Base-by-base conservation (phyloP, 1,140 invertebrate genomes). In the Helicoverpa zea region DNA sequence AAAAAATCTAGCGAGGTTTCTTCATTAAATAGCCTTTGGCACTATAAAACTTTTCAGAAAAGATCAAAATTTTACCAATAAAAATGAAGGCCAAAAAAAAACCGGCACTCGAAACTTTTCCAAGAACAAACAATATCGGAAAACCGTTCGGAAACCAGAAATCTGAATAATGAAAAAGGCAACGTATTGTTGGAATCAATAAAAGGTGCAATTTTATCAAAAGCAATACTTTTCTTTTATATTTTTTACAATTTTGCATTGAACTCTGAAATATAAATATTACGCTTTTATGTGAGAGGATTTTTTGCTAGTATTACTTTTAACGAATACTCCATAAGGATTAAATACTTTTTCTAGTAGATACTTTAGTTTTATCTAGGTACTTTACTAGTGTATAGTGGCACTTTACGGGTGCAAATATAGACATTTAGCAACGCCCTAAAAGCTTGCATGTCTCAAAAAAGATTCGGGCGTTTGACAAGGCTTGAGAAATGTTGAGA, bases 381-480 rank as follows among this genome's bases (percentile, higher is more conserved):
- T 23, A 64, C 63, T 64, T 7, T 16, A 66, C 43, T 49, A n/a
- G 35, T 43, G 9, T 7, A 18, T 54, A 54, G 3, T 14, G 52
- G 30, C 16, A 47, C 35, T n/a, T 3, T 14, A 18, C 43, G 43
- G 16, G 73, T 47, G 49, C 58, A 51, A 75, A 61, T 75, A 75
- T 43, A 59, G 72, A 49, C 35, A 23, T 59, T 74, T 59, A 47
- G 49, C 43, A 75, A 75, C 49, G 58, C 56, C 43, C 58, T 75
- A 51, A 75, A 75, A 75, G 73, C 49, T 49, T 70, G 63, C 16
- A 54, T 43, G 73, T 47, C 43, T 75, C 58, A 51, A 75, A 75
- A 75, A 75, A 61, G 73, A 75, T 75, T 75, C 61, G 23, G 73
- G 56, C 12, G 56, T 61, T 59, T 47, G 54, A 75, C 56, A 49